Percentiles rank a stretch among this genome's conserved stretches.
These are phyloP conservation scores for Catocala nupta DNA, from an alignment of 2,888 invertebrate species.

Conservation along the genomic window DNA sequence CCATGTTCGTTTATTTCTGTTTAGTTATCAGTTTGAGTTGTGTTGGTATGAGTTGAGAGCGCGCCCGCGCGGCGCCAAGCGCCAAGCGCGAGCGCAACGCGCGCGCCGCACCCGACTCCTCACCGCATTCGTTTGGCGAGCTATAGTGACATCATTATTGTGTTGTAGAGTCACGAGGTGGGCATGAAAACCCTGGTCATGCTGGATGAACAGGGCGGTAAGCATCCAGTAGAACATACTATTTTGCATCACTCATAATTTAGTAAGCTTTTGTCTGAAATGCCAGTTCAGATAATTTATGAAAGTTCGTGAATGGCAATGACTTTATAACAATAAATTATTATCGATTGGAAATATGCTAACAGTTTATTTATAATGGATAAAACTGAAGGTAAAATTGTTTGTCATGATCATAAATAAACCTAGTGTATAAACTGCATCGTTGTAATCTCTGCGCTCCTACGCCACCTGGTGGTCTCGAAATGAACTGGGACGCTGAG, in stretches of 20 bases:
- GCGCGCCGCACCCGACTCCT: slow-evolving; percentile 69
- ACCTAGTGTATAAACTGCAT: slow-evolving; percentile 71
- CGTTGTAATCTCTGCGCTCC: slow-evolving; percentile 65
- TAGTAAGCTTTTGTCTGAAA: slow-evolving; percentile 85
- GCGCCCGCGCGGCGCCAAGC: slow-evolving; percentile 66
- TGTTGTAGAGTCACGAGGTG: slow-evolving; percentile 99
- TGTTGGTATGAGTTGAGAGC: slow-evolving; percentile 74
- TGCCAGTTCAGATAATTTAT: slow-evolving; percentile 82
- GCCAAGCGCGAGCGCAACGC: slow-evolving; percentile 50
- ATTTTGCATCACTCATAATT: slow-evolving; percentile 84
- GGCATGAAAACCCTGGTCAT: slow-evolving; percentile 99
- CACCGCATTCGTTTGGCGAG: slow-evolving; percentile 83
- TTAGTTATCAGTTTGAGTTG: slow-evolving; percentile 81
- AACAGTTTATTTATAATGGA: slow-evolving; percentile 81
- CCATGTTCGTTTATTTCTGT: slow-evolving; percentile 77
- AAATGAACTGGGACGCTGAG: slow-evolving; percentile 66
- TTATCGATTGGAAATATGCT: slow-evolving; percentile 76
- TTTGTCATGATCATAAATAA: slow-evolving; percentile 80
- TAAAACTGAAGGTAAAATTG: slow-evolving; percentile 75
- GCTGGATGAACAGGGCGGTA: slow-evolving; percentile 99
- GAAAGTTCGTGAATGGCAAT: slow-evolving; percentile 78
- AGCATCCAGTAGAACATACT: slow-evolving; percentile 90
- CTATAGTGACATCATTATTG: slow-evolving; percentile 88
- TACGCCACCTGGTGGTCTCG: slow-evolving; percentile 45
- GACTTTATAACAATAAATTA: slow-evolving; percentile 67